phyloP scores from a whole-genome alignment of 2,888 invertebrate species.

The Drosophila antonietae region DNA sequence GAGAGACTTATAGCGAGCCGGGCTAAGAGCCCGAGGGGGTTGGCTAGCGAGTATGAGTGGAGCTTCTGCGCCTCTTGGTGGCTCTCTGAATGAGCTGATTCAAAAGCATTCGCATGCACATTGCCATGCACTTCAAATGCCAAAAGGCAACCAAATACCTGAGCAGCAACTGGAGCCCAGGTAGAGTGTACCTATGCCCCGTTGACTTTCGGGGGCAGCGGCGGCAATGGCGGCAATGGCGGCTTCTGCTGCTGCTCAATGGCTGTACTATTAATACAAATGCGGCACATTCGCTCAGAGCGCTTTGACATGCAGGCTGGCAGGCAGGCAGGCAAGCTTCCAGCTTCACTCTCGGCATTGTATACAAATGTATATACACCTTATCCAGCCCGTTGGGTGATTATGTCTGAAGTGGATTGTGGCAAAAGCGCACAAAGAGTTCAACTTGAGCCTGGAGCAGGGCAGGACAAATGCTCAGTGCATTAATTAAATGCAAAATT shows the following conservation, averaged over 20 bases:
- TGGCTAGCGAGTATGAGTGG: neutral
- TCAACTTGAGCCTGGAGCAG: slow-evolving; percentile 34
- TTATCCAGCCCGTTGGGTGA: slow-evolving; percentile 36
- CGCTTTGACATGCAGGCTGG: slow-evolving; percentile 62
- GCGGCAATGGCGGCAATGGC: neutral
- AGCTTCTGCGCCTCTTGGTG: slow-evolving; percentile 18
- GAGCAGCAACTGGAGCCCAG: slow-evolving; percentile 21
- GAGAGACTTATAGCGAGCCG: neutral
- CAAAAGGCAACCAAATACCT: slow-evolving; percentile 71
- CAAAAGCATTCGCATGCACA: slow-evolving; percentile 59
- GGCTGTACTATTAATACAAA: slow-evolving; percentile 64
- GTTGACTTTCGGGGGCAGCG: neutral
- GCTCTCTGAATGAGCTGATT: slow-evolving; percentile 23
- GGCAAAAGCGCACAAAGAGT: slow-evolving; percentile 49
- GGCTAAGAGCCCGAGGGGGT: neutral
- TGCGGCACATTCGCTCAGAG: slow-evolving; percentile 67
- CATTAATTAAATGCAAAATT: slow-evolving; percentile 68
- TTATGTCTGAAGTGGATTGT: slow-evolving; percentile 68
- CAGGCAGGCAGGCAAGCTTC: neutral
- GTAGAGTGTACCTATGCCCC: neutral
- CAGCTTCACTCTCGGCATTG: neutral
- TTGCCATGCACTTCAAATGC: slow-evolving; percentile 67
- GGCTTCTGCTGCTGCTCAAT: slow-evolving; percentile 1
- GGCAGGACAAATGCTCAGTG: slow-evolving; percentile 52
- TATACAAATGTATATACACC: slow-evolving; percentile 8